Percentiles rank a stretch among this genome's conserved stretches.
Evolutionary conservation across 2,888 invertebrate species (phyloP).

Genomic region (Aleiodes leptofemur): DNA sequence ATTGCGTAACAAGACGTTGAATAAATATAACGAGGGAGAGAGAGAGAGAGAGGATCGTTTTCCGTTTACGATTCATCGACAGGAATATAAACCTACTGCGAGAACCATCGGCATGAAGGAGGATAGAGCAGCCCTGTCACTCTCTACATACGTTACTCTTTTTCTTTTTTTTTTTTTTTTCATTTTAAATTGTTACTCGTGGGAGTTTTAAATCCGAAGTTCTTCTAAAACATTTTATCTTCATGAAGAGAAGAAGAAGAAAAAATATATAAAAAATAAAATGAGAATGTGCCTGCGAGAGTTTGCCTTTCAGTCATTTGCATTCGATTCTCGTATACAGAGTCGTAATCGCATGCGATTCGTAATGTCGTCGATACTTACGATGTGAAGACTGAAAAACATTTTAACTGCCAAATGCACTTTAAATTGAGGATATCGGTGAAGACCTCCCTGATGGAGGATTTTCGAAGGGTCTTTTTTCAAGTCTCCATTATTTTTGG

Average conservation of each 20-base stretch:
- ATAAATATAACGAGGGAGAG: conserved; percentile 60
- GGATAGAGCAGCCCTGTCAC: conserved; percentile 42
- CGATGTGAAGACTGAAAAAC: conserved; percentile 39
- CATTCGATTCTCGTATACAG: conserved; percentile 54
- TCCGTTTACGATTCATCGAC: conserved; percentile 36
- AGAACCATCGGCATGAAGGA: conserved; percentile 4
- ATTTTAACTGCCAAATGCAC: conserved; percentile 62
- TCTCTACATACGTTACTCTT: conserved; percentile 12
- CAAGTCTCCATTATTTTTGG: conserved; percentile 24
- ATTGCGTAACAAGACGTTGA: conserved; percentile 40
- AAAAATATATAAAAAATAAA: background rate
- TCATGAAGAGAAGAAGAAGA: background rate
- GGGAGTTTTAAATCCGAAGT: conserved; percentile 46
- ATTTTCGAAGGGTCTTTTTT: background rate
- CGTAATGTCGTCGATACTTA: conserved; percentile 51
- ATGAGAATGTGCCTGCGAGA: conserved; percentile 38
- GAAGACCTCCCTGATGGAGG: conserved; percentile 52
- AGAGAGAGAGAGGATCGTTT: conserved; percentile 22
- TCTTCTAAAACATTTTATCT: conserved; percentile 39
- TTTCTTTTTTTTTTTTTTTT: background rate
- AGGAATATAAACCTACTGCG: conserved; percentile 35
- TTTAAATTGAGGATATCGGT: conserved; percentile 54
- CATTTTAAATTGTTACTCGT: conserved; percentile 41
- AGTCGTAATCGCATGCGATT: conserved; percentile 51
- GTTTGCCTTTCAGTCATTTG: conserved; percentile 55